These are phyloP conservation scores for Dufourea novaeangliae DNA, from an alignment of 1,140 invertebrate genomes.

Conservation along the genomic window DNA sequence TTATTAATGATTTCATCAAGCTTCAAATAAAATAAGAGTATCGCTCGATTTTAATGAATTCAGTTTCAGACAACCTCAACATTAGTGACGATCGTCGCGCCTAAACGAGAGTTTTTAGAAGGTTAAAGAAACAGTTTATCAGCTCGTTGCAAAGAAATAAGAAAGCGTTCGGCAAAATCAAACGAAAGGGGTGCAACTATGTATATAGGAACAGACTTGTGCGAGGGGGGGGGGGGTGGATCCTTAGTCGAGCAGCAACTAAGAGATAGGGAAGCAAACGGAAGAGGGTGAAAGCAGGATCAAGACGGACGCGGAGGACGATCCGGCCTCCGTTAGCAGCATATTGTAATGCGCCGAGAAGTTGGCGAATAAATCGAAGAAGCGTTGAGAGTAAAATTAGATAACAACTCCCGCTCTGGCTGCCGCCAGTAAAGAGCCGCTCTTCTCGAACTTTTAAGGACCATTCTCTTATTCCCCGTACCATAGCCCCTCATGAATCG, in stretches of 20 bases:
- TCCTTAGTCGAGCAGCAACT: conserved; percentile 13
- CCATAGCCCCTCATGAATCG: conserved; percentile 56
- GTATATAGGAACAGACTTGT: conserved; percentile 5
- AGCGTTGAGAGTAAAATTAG: conserved; percentile 82
- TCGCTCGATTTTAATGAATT: too few species aligned
- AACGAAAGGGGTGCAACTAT: conserved; percentile 21
- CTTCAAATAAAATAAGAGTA: too few species aligned
- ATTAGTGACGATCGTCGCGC: neutral
- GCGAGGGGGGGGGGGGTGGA: too few species aligned
- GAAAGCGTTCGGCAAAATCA: conserved; percentile 42
- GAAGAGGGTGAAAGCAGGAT: conserved; percentile 37
- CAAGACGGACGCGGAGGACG: conserved; percentile 59
- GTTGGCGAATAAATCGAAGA: conserved; percentile 82
- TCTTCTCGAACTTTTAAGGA: conserved; percentile 81
- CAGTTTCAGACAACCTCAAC: too few species aligned
- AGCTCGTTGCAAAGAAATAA: conserved; percentile 12
- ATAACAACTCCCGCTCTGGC: conserved; percentile 79
- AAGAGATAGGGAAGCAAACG: conserved; percentile 28
- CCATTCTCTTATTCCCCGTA: conserved; percentile 75
- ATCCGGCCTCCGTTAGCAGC: conserved; percentile 78
- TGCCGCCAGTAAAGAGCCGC: conserved; percentile 70
- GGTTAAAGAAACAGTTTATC: conserved; percentile 35
- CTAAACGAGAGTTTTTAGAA: neutral
- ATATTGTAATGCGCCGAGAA: conserved; percentile 82
- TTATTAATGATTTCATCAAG: too few species aligned